Evolutionary conservation across 1,140 invertebrate species (phyloP), one percentile per base, ranked within the genome.

Genomic region (Eumaeus atala): DNA sequence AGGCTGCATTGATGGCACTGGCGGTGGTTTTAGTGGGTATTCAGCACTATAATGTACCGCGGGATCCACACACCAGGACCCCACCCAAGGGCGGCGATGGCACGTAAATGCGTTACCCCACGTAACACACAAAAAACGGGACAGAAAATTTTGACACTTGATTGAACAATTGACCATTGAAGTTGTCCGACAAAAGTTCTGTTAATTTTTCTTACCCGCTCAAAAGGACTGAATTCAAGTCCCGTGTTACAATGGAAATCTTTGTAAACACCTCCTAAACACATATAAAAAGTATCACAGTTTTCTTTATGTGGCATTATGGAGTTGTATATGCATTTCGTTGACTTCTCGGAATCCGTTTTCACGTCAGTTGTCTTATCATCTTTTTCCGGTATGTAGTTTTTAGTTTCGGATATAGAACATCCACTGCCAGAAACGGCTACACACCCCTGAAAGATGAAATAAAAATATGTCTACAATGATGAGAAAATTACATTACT

Each of bases 261-360:
- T 35, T 62, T 57, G 0, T 51, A 51, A 1, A 52, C 37, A 14
- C 69, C 72, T 11, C 38, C 61, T 0, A 49, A 14, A 12, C 72
- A 71, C 42, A 68, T 49, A 16, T 62, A 68, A 35, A 59, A 70
- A n/a, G 56, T 56, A 49, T 70, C 59, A 51, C 72, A 74, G 2
- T 35, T 21, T 7, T 54, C 34, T 12, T 69, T 62, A 62, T 76
- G 56, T 4, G 66, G 48, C 0, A 34, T 33, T 3, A 34, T 18
- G 33, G 14, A 44, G 9, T 35, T 44, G 28, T 33, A 9, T 21
- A 42, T 7, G 28, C 40, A 34, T 35, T 28, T 36, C 14, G 11
- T 49, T 28, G 12, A n/a, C n/a, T n/a, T 17, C 1, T n/a, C 40
- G 1, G 10, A 1, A 35, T 8, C 34, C 1, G 14, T 33, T 34